Conservation (phyloP, 2,113 vertebrate species). For the Cynoglossus semilaevis region DNA sequence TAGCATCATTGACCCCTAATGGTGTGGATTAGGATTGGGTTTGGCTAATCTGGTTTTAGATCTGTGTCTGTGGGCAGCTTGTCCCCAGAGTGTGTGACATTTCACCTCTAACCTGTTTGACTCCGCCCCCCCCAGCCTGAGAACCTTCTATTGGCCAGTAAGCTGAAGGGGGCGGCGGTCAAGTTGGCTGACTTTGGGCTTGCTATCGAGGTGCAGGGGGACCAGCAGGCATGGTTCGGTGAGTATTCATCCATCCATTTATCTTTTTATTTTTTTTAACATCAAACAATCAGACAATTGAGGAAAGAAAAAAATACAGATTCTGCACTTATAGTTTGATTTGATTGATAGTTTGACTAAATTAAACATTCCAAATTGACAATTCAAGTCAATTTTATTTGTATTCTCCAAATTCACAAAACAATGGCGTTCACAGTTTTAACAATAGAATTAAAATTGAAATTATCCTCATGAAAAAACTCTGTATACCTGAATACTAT, state of each 20-base stretch:
- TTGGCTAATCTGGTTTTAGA: constrained; percentile 73
- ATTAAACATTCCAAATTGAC: no score
- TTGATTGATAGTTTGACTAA: no score
- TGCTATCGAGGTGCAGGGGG: constrained; percentile 80
- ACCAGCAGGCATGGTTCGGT: constrained; percentile 83
- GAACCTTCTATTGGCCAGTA: constrained; percentile 81
- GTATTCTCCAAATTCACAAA: no score
- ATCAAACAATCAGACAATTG: constrained; percentile 32
- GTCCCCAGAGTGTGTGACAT: constrained; percentile 66
- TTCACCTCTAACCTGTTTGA: constrained; percentile 76
- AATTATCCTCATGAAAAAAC: no score
- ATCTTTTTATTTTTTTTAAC: constrained; percentile 17
- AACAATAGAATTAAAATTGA: no score
- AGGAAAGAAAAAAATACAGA: constrained; percentile 6
- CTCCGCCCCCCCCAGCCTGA: constrained; percentile 79
- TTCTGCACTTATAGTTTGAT: constrained; percentile 8
- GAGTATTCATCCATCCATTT: constrained; percentile 61
- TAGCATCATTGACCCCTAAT: constrained; percentile 63
- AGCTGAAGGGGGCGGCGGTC: constrained; percentile 81
- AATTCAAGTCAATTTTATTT: no score
- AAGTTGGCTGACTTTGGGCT: constrained; percentile 82
- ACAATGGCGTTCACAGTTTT: no score
- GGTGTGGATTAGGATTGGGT: constrained; percentile 57
- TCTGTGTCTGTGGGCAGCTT: constrained; percentile 65
- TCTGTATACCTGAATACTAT: no score